Conservation (phyloP, 2,113 vertebrate species). For the Calidris pugnax region DNA sequence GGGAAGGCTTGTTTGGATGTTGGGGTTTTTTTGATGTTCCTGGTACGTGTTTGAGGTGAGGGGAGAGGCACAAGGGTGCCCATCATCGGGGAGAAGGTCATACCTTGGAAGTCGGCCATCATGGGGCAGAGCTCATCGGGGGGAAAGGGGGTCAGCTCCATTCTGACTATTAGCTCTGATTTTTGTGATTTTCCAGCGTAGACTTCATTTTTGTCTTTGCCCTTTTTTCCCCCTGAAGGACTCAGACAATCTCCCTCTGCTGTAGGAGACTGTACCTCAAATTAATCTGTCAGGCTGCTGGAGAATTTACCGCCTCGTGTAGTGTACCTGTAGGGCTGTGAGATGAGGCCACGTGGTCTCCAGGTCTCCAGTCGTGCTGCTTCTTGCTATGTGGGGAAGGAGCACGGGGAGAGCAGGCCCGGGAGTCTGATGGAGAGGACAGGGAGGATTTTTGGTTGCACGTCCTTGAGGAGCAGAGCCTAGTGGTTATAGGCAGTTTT, state of each 20-base stretch:
- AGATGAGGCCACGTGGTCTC: no score
- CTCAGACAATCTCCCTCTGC: conserved; percentile 73
- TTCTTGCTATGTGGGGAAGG: background rate
- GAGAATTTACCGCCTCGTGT: conserved; percentile 71
- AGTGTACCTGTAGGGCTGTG: no score
- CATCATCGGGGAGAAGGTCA: background rate
- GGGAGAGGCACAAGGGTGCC: background rate
- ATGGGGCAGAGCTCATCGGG: background rate
- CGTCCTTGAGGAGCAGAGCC: background rate
- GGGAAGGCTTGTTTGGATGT: background rate
- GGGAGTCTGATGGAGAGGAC: background rate
- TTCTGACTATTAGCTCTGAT: conserved; percentile 39
- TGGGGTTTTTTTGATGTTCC: background rate
- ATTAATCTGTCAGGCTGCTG: conserved; percentile 77
- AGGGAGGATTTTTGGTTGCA: no score
- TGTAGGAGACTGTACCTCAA: conserved; percentile 78
- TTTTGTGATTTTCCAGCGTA: conserved; percentile 2
- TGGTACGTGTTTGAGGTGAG: background rate
- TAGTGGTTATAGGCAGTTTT: background rate
- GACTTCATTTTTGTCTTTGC: conserved; percentile 69
- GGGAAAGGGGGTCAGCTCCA: background rate
- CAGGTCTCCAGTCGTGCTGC: background rate
- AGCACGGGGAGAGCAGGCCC: background rate
- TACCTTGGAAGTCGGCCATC: background rate
- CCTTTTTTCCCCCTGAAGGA: conserved; percentile 69